Base-by-base conservation (phyloP, 2,113 vertebrate species). In the Odontophorus gujanensis region DNA sequence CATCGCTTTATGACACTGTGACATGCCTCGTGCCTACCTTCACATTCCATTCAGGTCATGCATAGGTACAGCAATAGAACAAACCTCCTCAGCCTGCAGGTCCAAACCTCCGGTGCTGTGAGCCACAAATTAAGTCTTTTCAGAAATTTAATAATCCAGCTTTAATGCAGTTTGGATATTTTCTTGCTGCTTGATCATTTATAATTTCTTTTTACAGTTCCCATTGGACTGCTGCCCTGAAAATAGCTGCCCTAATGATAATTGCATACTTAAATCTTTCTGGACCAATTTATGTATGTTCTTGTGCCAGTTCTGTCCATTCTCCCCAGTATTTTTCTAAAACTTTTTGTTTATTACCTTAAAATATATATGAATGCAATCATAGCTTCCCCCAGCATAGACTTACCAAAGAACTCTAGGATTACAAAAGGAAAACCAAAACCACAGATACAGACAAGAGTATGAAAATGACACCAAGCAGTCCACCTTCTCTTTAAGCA, bases 11-110 rank as follows among this genome's bases (percentile, higher is more conserved):
- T 43, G n/a, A 67, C 42, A 59, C 87, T 32, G 73, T 69, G 69
- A 88, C 16, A 21, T 24, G 83, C 88, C 80, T 89, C 51, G 51
- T 58, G 51, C 82, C 79, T 28, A 16, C 36, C 71, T 69, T 45
- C 53, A 32, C 55, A 30, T 91, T 91, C 74, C 81, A 83, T 83
- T 81, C 88, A 59, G 76, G 72, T 87, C 90, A 74, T 36, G 63
- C 72, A 48, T 4, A 62, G 63, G 36, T 4, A 55, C 43, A 53
- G 76, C 21, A 28, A 68, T 9, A 67, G 26, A 45, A 50, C 55
- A 88, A 93, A 55, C 72, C 73, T 73, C 62, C 81, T 47, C 4
- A 50, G 77, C 73, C 18, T 1, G 45, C 6, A 32, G 40, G 72
- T 24, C 1, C 8, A 43, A 83, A 66, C n/a, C 69, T 66, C 48